Percentiles rank a stretch among this genome's conserved stretches.
Conservation (phyloP, 2,113 vertebrate species). For the Elephas maximus region DNA sequence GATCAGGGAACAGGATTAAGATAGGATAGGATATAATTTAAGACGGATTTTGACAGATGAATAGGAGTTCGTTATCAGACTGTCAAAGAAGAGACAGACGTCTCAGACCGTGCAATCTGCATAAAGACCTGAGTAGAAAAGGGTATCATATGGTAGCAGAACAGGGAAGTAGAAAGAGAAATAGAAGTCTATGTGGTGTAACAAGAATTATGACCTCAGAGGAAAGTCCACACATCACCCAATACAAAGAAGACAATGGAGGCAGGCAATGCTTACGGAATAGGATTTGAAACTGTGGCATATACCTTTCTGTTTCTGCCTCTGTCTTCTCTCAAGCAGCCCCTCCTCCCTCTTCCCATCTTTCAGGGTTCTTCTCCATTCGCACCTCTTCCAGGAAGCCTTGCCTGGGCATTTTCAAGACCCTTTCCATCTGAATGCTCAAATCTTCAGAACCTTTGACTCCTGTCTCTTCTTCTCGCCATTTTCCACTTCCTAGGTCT, state of each 20-base stretch:
- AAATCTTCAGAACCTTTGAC: no score
- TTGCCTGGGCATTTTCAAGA: no score
- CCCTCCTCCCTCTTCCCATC: neutral
- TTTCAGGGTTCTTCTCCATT: neutral
- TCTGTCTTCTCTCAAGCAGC: neutral
- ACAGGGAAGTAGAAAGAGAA: neutral
- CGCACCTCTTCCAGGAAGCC: neutral
- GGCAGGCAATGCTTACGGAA: rapidly evolving
- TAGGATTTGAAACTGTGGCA: rapidly evolving
- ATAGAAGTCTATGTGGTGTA: no score
- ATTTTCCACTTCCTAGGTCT: neutral
- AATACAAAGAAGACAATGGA: rapidly evolving
- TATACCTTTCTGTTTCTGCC: rapidly evolving
- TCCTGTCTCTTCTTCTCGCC: neutral
- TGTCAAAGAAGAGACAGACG: neutral
- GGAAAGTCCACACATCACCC: no score
- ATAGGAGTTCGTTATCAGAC: neutral
- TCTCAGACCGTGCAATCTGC: no score
- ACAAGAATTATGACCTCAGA: no score
- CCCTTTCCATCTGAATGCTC: neutral
- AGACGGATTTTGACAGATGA: neutral
- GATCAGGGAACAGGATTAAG: neutral
- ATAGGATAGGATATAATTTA: neutral
- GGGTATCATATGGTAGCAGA: no score
- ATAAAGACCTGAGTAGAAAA: neutral